Percentiles rank a stretch among this genome's conserved stretches.
Conservation (phyloP, 2,113 vertebrate species). For the Nerophis lumbriciformis region DNA sequence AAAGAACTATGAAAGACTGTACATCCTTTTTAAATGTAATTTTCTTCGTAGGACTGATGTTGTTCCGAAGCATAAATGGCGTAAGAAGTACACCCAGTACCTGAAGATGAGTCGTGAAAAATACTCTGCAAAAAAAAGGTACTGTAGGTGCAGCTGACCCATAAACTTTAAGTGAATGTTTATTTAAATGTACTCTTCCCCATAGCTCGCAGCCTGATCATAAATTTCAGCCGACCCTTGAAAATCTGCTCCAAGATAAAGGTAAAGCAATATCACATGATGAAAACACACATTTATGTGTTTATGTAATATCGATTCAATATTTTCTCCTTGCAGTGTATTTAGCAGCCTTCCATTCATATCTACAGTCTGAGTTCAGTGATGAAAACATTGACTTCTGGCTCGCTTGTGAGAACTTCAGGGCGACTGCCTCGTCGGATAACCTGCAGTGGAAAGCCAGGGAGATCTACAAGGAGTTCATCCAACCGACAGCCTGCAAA, state of each 20-base stretch:
- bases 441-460: constrained; percentile 47
- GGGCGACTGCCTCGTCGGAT: constrained; percentile 24
- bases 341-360: constrained; percentile 55
- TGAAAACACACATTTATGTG: background rate
- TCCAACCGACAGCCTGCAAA: constrained; percentile 53
- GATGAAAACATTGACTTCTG: constrained; percentile 72
- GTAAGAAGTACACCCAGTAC: constrained; percentile 38
- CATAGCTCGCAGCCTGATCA: constrained; percentile 33
- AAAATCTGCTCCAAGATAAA: constrained; percentile 55
- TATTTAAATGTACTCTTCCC: background rate
- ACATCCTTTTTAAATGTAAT: background rate
- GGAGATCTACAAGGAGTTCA: constrained; percentile 65
- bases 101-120: constrained; percentile 25
- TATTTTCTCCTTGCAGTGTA: constrained; percentile 33
- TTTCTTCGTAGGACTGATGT: constrained; percentile 39
- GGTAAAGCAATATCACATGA: constrained; percentile 31
- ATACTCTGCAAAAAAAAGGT: constrained; percentile 36
- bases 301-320: background rate
- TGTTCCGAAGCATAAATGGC: constrained; percentile 34
- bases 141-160: background rate
- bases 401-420: constrained; percentile 67
- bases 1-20: no score
- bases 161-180: background rate
- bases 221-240: constrained; percentile 32
- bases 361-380: constrained; percentile 70